These are phyloP conservation scores for Psococerastis gibbosa DNA, from an alignment of 2,888 invertebrate genomes.

Conservation along the genomic window DNA sequence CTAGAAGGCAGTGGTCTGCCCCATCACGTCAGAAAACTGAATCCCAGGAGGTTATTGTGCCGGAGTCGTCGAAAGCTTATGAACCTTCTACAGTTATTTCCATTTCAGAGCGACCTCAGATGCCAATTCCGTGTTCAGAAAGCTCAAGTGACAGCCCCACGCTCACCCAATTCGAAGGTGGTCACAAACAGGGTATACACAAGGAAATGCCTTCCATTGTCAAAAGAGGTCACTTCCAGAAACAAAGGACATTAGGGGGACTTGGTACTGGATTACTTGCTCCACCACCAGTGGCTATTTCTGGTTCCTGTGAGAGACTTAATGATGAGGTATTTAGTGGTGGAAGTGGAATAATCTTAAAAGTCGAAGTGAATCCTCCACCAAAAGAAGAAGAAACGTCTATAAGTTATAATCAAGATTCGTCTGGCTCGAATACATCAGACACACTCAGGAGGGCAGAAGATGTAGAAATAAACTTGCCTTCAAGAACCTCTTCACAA, in stretches of 20 bases:
- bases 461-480: too few species aligned
- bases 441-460: too few species aligned
- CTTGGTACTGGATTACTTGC: neutral
- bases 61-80: neutral
- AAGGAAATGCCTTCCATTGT: constrained; percentile 1
- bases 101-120: neutral
- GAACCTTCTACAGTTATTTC: neutral
- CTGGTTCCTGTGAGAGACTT: constrained; percentile 3
- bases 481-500: constrained; percentile 2
- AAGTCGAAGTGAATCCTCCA: too few species aligned
- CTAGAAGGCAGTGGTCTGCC: constrained; percentile 4
- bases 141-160: constrained; percentile 9
- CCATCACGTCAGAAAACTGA: neutral
- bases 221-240: neutral
- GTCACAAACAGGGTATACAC: neutral
- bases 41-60: neutral
- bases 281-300: neutral
- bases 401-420: too few species aligned
- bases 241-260: neutral
- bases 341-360: too few species aligned
- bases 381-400: too few species aligned
- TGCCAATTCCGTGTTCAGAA: neutral
- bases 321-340: too few species aligned
- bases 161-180: neutral
- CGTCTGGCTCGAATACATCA: neutral